Percentiles rank a stretch among this genome's conserved stretches.
phyloP scores from a whole-genome alignment of 2,797 vertebrate species.

The Miichthys miiuy region DNA sequence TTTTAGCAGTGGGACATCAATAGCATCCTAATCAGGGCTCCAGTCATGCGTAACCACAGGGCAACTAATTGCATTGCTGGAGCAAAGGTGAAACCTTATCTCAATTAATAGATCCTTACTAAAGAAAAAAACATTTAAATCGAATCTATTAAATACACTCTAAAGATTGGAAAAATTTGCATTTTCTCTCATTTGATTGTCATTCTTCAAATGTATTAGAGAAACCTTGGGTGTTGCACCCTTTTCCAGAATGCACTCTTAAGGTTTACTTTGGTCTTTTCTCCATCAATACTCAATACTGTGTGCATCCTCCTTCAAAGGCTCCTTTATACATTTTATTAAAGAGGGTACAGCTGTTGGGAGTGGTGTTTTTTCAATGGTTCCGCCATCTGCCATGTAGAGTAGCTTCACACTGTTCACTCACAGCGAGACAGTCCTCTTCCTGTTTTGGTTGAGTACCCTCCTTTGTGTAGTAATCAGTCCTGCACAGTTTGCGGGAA shows the following conservation, averaged over 20 bases:
- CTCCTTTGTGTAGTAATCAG: slow-evolving; percentile 46
- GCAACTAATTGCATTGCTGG: slow-evolving; percentile 47
- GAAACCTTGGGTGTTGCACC: neutral
- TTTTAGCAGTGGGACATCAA: slow-evolving; percentile 23
- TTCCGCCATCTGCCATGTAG: slow-evolving; percentile 51
- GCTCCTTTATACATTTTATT: slow-evolving; percentile 38
- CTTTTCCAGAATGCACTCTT: neutral
- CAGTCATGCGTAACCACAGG: slow-evolving; percentile 35
- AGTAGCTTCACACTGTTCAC: slow-evolving; percentile 46
- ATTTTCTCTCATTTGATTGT: too few species aligned
- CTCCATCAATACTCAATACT: slow-evolving; percentile 17
- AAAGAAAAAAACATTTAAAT: slow-evolving; percentile 39
- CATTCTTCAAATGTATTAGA: neutral
- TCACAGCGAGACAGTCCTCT: slow-evolving; percentile 32
- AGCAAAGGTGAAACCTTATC: slow-evolving; percentile 43
- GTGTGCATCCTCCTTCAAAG: slow-evolving; percentile 29
- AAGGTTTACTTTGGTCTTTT: slow-evolving; percentile 28
- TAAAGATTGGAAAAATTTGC: neutral
- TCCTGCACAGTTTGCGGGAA: slow-evolving; percentile 45
- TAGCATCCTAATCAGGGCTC: slow-evolving; percentile 36
- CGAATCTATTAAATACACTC: slow-evolving; percentile 6
- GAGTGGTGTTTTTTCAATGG: slow-evolving; percentile 28
- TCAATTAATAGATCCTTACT: slow-evolving; percentile 37
- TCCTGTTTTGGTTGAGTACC: slow-evolving; percentile 51
- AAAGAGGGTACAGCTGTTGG: slow-evolving; percentile 49